Percentiles rank a stretch among this genome's conserved stretches.
Conservation (phyloP, 2,888 invertebrate species). For the Gymnocheta viridis region DNA sequence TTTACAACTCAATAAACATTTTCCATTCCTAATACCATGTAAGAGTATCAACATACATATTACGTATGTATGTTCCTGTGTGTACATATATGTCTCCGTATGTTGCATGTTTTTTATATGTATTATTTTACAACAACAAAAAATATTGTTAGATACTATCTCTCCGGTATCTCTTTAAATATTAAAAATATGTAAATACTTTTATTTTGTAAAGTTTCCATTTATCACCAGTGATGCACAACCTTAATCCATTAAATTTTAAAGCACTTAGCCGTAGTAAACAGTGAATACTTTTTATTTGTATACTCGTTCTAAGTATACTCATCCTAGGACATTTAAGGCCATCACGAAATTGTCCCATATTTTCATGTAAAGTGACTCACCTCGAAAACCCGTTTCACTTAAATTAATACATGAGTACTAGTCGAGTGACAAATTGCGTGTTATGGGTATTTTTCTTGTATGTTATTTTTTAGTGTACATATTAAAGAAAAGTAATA, state of each 20-base stretch:
- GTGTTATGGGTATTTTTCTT: no score
- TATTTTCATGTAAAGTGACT: no score
- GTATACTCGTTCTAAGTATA: no score
- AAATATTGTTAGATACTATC: not conserved
- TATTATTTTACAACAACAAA: not conserved
- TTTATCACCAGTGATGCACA: constrained; percentile 22
- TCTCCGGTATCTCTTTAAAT: constrained; percentile 28
- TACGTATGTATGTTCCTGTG: not conserved
- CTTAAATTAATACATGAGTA: no score
- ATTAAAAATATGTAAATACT: constrained; percentile 36
- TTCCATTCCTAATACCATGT: not conserved
- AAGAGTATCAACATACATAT: not conserved
- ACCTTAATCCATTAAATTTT: not conserved
- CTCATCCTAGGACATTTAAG: no score
- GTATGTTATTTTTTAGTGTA: no score
- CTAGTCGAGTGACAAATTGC: no score
- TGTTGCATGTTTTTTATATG: constrained; percentile 37
- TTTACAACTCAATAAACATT: constrained; percentile 30
- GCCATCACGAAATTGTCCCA: no score
- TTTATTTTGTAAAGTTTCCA: constrained; percentile 10
- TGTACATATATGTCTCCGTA: constrained; percentile 15
- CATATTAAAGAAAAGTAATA: no score
- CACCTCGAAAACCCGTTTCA: no score
- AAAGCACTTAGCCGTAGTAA: no score
- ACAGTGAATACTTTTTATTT: no score